phyloP scores from a whole-genome alignment of 1,140 invertebrate species.

The Meteorus sp. region DNA sequence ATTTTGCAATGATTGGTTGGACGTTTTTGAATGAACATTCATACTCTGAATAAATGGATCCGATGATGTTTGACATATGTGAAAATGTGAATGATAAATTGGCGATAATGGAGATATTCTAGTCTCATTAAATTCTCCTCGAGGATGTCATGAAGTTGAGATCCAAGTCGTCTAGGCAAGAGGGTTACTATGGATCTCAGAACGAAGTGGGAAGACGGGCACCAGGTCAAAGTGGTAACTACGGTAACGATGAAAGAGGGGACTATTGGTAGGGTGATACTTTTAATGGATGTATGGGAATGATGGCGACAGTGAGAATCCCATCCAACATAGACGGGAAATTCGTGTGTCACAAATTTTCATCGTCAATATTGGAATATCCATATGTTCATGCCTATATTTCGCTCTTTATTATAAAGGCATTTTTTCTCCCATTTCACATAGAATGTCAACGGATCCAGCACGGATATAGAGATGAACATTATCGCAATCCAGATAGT shows the following conservation, averaged over 20 bases:
- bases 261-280: conserved; percentile 1
- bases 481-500: neutral
- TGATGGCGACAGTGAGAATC: conserved; percentile 2
- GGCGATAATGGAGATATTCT: neutral
- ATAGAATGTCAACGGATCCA: neutral
- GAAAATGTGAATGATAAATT: neutral
- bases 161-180: neutral
- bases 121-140: neutral
- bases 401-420: no score
- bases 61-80: no score
- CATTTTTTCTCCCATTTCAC: no score
- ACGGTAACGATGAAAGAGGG: neutral
- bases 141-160: neutral
- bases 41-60: no score
- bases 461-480: neutral
- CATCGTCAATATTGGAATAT: neutral
- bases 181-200: conserved; percentile 12
- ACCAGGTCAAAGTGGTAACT: conserved; percentile 16
- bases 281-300: conserved; percentile 21
- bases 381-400: neutral
- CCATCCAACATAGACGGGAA: neutral
- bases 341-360: neutral
- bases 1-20: no score
- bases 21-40: no score
- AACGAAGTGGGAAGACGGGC: conserved; percentile 4